These are phyloP conservation scores for Anser brachyrhynchus DNA, from an alignment of 2,113 vertebrate species.

Conservation along the genomic window DNA sequence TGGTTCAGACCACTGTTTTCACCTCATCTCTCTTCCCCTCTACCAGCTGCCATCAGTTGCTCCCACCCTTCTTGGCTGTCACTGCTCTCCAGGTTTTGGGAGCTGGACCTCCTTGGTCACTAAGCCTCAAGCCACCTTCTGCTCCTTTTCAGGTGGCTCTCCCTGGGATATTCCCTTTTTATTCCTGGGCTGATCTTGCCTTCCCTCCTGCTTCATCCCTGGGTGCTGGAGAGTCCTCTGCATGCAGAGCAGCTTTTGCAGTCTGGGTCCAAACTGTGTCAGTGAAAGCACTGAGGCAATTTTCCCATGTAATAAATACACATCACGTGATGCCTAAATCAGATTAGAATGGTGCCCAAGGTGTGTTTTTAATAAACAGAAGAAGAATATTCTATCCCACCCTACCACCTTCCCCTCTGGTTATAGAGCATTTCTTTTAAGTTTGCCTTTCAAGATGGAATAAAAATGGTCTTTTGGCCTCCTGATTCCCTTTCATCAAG, in stretches of 20 bases:
- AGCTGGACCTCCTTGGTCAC: not conserved
- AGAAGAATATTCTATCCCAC: conserved; percentile 38
- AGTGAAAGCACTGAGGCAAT: conserved; percentile 52
- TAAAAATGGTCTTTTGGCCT: conserved; percentile 33
- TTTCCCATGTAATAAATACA: conserved; percentile 61
- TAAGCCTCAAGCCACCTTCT: not conserved
- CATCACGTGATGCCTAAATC: conserved; percentile 42
- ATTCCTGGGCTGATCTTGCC: not conserved
- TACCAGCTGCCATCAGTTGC: not conserved
- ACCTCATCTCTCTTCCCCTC: not conserved
- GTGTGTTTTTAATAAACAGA: conserved; percentile 54
- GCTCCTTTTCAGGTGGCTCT: not conserved
- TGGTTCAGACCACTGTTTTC: not conserved
- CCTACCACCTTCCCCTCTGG: conserved; percentile 34
- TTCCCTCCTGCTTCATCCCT: not conserved
- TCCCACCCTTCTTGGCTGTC: not conserved
- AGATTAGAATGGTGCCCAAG: conserved; percentile 56
- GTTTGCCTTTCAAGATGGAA: conserved; percentile 35
- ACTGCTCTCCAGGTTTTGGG: not conserved
- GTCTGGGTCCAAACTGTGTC: not conserved
- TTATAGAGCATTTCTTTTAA: conserved; percentile 47
- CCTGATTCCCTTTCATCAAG: conserved; percentile 23
- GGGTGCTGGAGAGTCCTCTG: not conserved
- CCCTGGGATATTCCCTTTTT: not conserved
- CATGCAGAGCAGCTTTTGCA: not conserved